Base-by-base conservation (phyloP, 2,113 vertebrate genomes). In the Zosterops pallidus region DNA sequence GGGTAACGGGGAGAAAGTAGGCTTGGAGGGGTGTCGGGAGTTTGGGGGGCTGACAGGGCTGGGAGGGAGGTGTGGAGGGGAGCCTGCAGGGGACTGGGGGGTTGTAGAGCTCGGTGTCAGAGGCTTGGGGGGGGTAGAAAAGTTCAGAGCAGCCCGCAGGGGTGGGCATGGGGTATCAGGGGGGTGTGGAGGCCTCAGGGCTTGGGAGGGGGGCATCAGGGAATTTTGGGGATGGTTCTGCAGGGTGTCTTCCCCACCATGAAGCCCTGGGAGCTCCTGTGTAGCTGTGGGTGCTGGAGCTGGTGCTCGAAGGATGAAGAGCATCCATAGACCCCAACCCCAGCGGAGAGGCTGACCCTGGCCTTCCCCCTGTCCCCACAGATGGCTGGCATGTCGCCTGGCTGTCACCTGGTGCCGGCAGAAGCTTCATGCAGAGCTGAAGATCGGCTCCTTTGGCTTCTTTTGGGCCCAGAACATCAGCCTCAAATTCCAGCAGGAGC, bases 381-480 rank as follows among this genome's bases (percentile, higher is more conserved):
- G 99, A 96, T 99, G 99, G 99, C 96, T 99, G 86, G 93, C 98
- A 5, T 98, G 98, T 95, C 98, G 97, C 42, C 94, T 99, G 96
- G 98, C 98, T 5, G 98, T 99, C 86, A 98, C 97, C 41, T 98
- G 99, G 98, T 99, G 99, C 95, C 98, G 98, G 84, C 98, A 95
- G 33, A 98, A 97, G 82, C 98, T 99, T 60, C 98, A 98, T 14
- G 98, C 98, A 0, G 99, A 99, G 49, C 96, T 99, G 42, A 99
- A 98, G 97, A 99, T 99, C 1, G 98, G 98, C 82, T 99, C 99
- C 57, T 98, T 99, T 0, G 98, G 99, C 31, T 97, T 99, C 94
- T 98, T 99, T 90, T 98, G 99, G 95, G 97, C 99, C 31, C 97
- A 98, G 83, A 99, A 99, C 94, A 96, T 99, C 63, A 99, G 98